Evolutionary conservation across 2,888 invertebrate genomes (phyloP), one percentile per base, ranked within the genome.

Genomic region (Patella caerulea): DNA sequence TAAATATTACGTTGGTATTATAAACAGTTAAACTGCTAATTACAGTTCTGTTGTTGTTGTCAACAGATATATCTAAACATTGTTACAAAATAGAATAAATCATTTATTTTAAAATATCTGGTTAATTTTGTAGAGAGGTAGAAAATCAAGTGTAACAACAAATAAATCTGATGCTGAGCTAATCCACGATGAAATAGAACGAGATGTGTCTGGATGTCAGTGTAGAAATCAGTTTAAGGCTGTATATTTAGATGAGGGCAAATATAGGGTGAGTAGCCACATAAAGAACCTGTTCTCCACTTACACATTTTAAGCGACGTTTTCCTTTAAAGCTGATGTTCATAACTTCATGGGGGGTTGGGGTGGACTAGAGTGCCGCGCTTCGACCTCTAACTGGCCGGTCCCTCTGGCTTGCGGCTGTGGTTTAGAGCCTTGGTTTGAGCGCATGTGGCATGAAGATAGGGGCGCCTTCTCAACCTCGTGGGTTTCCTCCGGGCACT

Each of bases 171-270:
- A 91, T 71, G 83, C 87, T 12, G 91, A 91, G 75, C 78, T 91
- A 73, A 91, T 92, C 24, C 89, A 91, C 73, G 91, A 92, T 83
- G 90, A 90, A 79, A 91, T 92, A 11, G 91, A 91, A 78, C 85
- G 88, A 69, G 90, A 91, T 78, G 86, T 90, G 4, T 89, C 91
- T 4, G 79, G 85, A n/a, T 92, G 92, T 83, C 86, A 89, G 72
- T 92, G 92, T 84, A 81, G 91, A 65, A 84, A 86, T 74, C 89
- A 89, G 69, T 90, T 91, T 81, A 84, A 84, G 52, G 88, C 88
- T 0, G 87, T 89, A 77, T 88, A 87, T 83, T 83, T 91, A 14
- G 89, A 87, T 2, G 90, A 91, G 71, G 90, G 90, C 45, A 91
- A 92, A 87, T 92, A 91, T 79, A 89, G 87, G 87, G 91, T 91